phyloP scores from a whole-genome alignment of 2,888 invertebrate species.

The Drosophila nigritarsus region DNA sequence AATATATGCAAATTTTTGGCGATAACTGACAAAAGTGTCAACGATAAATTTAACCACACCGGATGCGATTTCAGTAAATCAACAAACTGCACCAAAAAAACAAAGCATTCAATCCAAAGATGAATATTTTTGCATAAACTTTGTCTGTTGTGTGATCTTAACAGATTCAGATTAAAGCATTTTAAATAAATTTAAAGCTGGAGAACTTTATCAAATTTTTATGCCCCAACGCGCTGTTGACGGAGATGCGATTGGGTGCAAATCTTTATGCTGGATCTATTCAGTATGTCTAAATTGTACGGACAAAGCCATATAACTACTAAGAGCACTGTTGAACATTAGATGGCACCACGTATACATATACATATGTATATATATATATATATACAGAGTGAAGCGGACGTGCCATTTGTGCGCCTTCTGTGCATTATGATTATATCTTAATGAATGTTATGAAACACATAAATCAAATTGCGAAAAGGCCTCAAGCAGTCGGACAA shows the following conservation, averaged over 20 bases:
- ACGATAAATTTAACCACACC: not conserved
- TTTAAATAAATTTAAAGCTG: not conserved
- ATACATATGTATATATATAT: not conserved
- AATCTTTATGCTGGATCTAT: constrained; percentile 27
- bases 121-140: not conserved
- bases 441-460: constrained; percentile 80
- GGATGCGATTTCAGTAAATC: not conserved
- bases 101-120: not conserved
- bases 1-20: not conserved
- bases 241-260: constrained; percentile 5
- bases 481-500: constrained; percentile 71
- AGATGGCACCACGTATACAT: constrained; percentile 18
- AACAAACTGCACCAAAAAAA: not conserved
- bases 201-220: not conserved
- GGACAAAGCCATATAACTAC: constrained; percentile 29
- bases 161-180: not conserved
- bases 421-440: constrained; percentile 77
- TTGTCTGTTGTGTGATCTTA: not conserved
- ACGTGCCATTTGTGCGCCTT: constrained; percentile 64
- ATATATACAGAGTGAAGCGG: not conserved
- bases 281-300: constrained; percentile 39
- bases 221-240: not conserved
- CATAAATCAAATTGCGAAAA: constrained; percentile 80
- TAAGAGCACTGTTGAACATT: constrained; percentile 51
- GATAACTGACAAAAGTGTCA: not conserved